Evolutionary conservation across 2,113 vertebrate species (phyloP).

Genomic region (Ceyx margarethae): DNA sequence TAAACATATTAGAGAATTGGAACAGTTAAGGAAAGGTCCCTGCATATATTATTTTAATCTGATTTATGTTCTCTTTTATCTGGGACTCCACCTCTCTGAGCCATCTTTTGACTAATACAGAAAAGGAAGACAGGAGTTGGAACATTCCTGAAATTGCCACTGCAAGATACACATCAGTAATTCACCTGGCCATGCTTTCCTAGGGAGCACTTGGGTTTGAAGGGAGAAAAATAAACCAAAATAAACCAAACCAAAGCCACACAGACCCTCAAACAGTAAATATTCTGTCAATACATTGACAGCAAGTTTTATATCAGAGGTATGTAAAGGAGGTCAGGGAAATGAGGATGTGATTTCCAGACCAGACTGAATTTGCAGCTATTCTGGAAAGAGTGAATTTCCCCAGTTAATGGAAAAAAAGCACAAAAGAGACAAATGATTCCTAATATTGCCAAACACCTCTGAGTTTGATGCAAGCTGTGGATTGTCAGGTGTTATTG

Average conservation of each 20-base stretch:
- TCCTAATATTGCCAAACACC: neutral
- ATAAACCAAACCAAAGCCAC: neutral
- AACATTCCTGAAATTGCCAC: slow-evolving; percentile 20
- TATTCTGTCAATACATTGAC: neutral
- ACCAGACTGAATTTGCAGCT: neutral
- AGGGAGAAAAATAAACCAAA: neutral
- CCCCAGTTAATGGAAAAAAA: neutral
- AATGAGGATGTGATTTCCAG: neutral
- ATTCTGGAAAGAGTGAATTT: neutral
- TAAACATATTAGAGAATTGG: slow-evolving; percentile 42
- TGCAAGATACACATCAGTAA: neutral
- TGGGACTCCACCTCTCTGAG: slow-evolving; percentile 32
- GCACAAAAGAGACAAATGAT: neutral
- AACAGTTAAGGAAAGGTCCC: slow-evolving; percentile 17
- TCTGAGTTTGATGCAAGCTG: neutral
- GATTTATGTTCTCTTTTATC: slow-evolving; percentile 60
- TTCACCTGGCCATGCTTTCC: neutral
- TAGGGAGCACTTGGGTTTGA: neutral
- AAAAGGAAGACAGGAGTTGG: neutral
- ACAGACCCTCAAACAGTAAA: neutral
- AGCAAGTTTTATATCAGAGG: neutral
- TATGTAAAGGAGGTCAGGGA: neutral
- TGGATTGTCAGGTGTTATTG: neutral
- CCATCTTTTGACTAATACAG: neutral
- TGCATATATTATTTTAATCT: neutral